Base-by-base conservation (phyloP, 2,888 invertebrate species). In the Heliconius hortense region DNA sequence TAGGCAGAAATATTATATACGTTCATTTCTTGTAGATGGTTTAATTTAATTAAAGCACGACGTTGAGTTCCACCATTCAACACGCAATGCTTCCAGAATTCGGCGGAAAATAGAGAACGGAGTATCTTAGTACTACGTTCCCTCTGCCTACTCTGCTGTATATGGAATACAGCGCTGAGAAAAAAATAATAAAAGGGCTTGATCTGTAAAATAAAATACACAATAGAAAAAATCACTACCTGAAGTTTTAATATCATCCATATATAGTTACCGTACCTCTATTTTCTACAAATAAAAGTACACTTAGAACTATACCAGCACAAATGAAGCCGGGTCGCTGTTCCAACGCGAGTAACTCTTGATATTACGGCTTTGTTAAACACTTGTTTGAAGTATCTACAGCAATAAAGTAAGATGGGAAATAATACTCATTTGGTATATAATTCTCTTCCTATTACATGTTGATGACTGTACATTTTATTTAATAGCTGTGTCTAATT, bases 291-390 rank as follows among this genome's bases (percentile, higher is more conserved):
- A 66, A 73, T 68, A 75, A 62, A 75, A 71, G 66, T n/a, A 13
- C 31, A 53, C 69, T 56, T 69, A 56, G 35, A 24, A 18, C 24
- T 73, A 24, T 4, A 66, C 35, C 35, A 31, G 63, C 53, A 73
- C 64, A 66, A 66, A 73, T 66, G 66, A 53, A 66, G 28, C 43
- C 39, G 60, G 56, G 28, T 35, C 39, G 18, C 18, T 71, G 60
- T 71, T 71, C 21, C 71, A 60, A 43, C 60, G 56, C 59, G 60
- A 71, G 24, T 60, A 60, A 71, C 35, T 69, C 71, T 24, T 39
- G 71, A 60, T 71, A 71, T 71, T 71, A 71, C 71, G 71, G 71
- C 71, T 71, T 71, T 71, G 71, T 71, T 71, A 71, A 71, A 59
- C 59, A 60, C 60, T 71, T 59, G 60, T 70, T 70, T 53, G 53